phyloP scores from a whole-genome alignment of 2,113 vertebrate species.

The Conger conger region DNA sequence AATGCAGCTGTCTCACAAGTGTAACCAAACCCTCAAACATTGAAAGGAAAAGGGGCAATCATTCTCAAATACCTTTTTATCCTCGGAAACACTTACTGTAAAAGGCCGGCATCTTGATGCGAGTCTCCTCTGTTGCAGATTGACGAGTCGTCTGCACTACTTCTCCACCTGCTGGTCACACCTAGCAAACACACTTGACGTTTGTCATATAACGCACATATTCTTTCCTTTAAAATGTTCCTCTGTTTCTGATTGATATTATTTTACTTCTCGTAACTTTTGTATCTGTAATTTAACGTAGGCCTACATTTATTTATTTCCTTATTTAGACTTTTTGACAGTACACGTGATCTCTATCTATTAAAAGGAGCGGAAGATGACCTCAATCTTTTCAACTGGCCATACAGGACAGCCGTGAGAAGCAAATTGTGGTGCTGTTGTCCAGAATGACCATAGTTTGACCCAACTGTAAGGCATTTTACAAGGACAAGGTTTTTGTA shows the following conservation, averaged over 20 bases:
- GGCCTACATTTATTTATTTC: not conserved
- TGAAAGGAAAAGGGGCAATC: constrained; percentile 15
- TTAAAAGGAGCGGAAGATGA: not conserved
- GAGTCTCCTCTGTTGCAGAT: constrained; percentile 15
- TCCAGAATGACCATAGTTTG: not conserved
- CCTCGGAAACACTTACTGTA: constrained; percentile 24
- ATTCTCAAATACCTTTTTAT: constrained; percentile 31
- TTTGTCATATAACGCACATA: not conserved
- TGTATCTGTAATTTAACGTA: not conserved
- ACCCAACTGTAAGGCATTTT: not conserved
- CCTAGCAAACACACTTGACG: constrained; percentile 25
- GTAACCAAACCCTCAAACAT: not conserved
- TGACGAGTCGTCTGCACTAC: constrained; percentile 30
- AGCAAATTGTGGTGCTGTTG: not conserved
- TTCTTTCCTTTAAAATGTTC: not conserved
- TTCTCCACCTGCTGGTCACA: constrained; percentile 42
- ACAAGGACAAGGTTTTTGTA: not conserved
- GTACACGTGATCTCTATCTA: not conserved
- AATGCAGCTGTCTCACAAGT: not conserved
- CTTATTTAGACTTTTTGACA: not conserved
- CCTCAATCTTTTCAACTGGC: not conserved
- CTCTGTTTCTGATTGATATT: not conserved
- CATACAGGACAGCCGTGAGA: not conserved
- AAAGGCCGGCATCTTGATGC: constrained; percentile 28
- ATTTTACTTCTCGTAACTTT: not conserved